Evolutionary conservation across 2,113 vertebrate genomes (phyloP).

Genomic region (Urocynchramus pylzowi): DNA sequence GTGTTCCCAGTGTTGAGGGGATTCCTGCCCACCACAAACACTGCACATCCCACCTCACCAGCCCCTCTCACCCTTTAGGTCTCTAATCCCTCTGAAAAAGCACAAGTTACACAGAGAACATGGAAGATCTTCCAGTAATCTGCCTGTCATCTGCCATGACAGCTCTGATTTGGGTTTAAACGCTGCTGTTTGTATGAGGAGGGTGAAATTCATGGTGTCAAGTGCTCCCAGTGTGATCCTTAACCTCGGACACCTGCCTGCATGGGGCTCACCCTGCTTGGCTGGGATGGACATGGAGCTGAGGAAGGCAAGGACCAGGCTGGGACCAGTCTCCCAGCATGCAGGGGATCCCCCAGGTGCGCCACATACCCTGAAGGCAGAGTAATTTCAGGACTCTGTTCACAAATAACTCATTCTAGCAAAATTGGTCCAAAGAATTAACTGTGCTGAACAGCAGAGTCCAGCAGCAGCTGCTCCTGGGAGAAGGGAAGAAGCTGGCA

Average conservation of each 20-base stretch:
- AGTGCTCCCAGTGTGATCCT: not conserved
- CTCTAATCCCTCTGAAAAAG: not conserved
- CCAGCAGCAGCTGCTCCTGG: not conserved
- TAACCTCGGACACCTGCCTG: not conserved
- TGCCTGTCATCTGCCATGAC: not conserved
- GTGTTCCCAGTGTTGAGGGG: rapidly evolving
- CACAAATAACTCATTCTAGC: not conserved
- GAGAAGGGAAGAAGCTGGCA: not conserved
- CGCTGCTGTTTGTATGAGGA: not conserved
- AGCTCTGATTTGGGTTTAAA: not conserved
- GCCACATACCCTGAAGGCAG: not conserved
- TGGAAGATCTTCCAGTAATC: not conserved
- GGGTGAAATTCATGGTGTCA: not conserved
- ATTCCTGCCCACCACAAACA: not conserved
- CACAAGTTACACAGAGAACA: not conserved
- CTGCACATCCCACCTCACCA: not conserved
- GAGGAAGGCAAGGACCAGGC: not conserved
- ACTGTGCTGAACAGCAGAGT: not conserved
- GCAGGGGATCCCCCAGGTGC: not conserved
- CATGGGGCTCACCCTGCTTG: not conserved
- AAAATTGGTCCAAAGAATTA: not conserved
- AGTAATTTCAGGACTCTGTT: not conserved
- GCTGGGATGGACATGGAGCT: not conserved
- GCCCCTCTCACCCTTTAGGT: not conserved
- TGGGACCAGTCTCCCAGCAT: not conserved